Evolutionary conservation across 2,113 vertebrate species (phyloP).

Genomic region (Cercopithecus mona): DNA sequence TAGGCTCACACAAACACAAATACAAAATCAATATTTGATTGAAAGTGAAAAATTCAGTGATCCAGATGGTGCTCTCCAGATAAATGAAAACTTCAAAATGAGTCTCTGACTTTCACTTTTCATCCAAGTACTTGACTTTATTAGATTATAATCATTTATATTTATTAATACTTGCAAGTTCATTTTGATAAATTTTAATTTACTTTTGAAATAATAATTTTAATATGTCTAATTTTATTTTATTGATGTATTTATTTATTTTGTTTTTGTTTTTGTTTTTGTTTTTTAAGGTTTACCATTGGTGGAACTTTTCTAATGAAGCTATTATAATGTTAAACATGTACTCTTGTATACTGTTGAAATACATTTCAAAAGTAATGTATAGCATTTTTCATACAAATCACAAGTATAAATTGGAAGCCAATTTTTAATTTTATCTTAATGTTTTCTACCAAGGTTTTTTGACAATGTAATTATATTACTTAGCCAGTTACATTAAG

Average conservation of each 20-base stretch:
- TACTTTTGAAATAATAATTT: conserved; percentile 29
- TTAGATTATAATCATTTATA: conserved; percentile 4
- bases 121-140: neutral
- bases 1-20: neutral
- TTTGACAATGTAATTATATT: neutral
- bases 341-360: neutral
- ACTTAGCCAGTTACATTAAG: neutral
- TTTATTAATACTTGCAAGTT: neutral
- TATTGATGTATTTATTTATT: too few species aligned
- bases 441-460: neutral
- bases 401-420: neutral
- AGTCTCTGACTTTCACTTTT: neutral
- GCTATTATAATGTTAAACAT: neutral
- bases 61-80: neutral
- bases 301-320: neutral
- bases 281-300: neutral
- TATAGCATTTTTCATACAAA: neutral
- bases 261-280: too few species aligned
- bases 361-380: neutral
- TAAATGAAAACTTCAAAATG: neutral
- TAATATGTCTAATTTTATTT: neutral
- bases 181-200: neutral
- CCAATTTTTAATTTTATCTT: neutral
- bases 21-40: neutral
- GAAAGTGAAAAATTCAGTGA: neutral